Percentiles rank a stretch among this genome's conserved stretches.
These are phyloP conservation scores for Mirounga angustirostris DNA, from an alignment of 2,113 vertebrate genomes.

Conservation along the genomic window DNA sequence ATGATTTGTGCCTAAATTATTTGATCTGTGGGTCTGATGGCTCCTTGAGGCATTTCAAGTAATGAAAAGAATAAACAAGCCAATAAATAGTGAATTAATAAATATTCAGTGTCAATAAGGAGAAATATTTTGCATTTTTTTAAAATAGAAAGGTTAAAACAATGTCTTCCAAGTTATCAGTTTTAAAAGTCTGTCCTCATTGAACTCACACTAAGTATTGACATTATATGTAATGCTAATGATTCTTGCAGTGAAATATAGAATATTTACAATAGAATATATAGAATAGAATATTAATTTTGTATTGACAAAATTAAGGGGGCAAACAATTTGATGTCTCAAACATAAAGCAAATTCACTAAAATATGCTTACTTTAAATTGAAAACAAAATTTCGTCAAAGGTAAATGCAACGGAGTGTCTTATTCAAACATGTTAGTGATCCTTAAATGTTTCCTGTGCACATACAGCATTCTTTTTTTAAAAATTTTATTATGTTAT, in stretches of 20 bases:
- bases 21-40: slow-evolving; percentile 60
- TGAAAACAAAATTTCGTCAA: neutral
- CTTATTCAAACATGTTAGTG: neutral
- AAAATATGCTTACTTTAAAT: neutral
- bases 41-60: slow-evolving; percentile 71
- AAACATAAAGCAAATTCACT: slow-evolving; percentile 46
- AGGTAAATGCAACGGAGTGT: slow-evolving; percentile 12
- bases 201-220: slow-evolving; percentile 16
- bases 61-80: slow-evolving; percentile 69
- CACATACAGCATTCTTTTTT: neutral
- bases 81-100: slow-evolving; percentile 71
- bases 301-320: slow-evolving; percentile 5
- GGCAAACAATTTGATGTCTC: neutral
- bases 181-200: slow-evolving; percentile 60
- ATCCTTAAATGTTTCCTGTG: neutral
- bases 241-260: slow-evolving; percentile 31
- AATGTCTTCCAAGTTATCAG: slow-evolving; percentile 58
- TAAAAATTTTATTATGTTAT: too few species aligned
- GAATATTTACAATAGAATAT: neutral
- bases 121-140: slow-evolving; percentile 54
- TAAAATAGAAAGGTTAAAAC: slow-evolving; percentile 67
- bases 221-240: slow-evolving; percentile 14
- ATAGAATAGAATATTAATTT: slow-evolving; percentile 34
- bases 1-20: slow-evolving; percentile 72
- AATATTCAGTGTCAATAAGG: slow-evolving; percentile 54